Percentiles rank a stretch among this genome's conserved stretches.
These are phyloP conservation scores for Hydropsyche tenuis DNA, from an alignment of 1,140 invertebrate species.

Conservation along the genomic window DNA sequence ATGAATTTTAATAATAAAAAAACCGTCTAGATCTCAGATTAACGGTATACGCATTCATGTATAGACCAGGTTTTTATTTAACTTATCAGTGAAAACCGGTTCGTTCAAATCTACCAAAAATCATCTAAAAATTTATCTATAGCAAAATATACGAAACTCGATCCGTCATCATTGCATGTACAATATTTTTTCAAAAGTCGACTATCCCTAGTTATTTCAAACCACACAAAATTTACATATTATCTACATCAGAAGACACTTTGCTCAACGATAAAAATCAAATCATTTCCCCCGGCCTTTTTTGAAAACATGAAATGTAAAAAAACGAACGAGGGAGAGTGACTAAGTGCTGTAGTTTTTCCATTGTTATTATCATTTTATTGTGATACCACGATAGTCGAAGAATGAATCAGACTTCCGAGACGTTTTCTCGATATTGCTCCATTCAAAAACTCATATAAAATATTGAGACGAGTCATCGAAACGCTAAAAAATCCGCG, in stretches of 20 bases:
- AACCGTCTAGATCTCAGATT: too few relatives aligned
- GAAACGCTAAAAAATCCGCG: not conserved
- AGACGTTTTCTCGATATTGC: not conserved
- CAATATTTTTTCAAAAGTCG: too few relatives aligned
- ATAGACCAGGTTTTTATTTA: too few relatives aligned
- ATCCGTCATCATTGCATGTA: too few relatives aligned
- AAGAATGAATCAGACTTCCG: conserved; percentile 10
- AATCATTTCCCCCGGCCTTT: not conserved
- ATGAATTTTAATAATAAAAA: too few relatives aligned
- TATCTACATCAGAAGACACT: not conserved
- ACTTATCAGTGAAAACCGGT: too few relatives aligned
- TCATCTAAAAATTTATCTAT: too few relatives aligned
- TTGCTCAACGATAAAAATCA: conserved; percentile 3
- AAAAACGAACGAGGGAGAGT: not conserved
- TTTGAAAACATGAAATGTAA: conserved; percentile 1
- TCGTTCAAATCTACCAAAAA: too few relatives aligned
- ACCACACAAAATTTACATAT: not conserved
- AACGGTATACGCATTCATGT: too few relatives aligned
- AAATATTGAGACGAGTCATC: not conserved
- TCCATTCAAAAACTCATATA: not conserved
- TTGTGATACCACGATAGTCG: not conserved
- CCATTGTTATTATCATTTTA: not conserved
- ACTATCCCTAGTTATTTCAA: too few relatives aligned
- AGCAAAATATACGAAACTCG: too few relatives aligned
- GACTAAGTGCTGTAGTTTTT: conserved; percentile 10